phyloP scores from a whole-genome alignment of 2,797 vertebrate species.

The Pachyuromys duprasi region DNA sequence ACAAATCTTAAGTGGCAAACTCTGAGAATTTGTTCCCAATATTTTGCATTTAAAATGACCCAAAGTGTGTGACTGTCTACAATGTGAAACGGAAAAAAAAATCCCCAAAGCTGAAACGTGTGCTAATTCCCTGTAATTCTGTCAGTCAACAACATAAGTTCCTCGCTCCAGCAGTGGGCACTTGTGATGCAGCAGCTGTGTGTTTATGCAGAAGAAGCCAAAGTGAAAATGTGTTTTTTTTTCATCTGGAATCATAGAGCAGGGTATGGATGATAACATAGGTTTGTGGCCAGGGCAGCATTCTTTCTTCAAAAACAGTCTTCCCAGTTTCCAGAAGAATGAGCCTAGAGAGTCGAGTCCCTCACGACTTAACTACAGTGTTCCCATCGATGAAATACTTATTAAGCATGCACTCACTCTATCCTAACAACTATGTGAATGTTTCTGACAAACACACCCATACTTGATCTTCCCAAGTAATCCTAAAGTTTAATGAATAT shows the following conservation, averaged over 20 bases:
- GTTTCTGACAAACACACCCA: not conserved
- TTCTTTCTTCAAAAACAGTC: not conserved
- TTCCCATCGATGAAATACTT: not conserved
- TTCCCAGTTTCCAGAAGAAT: not conserved
- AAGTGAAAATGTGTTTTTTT: too few species aligned
- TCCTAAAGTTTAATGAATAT: not conserved
- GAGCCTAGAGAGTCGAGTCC: not conserved
- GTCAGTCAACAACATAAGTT: not conserved
- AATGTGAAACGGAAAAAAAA: slow-evolving; percentile 19
- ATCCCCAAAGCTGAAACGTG: not conserved
- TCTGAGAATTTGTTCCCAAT: not conserved
- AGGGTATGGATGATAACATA: not conserved
- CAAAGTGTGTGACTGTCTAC: not conserved
- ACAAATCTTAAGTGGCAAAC: slow-evolving; percentile 45
- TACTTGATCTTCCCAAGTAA: not conserved
- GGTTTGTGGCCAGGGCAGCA: not conserved
- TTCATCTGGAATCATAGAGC: fast-evolving
- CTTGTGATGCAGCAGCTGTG: not conserved
- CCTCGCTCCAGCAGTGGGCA: not conserved
- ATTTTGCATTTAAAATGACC: slow-evolving; percentile 48
- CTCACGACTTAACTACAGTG: not conserved
- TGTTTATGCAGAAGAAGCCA: not conserved
- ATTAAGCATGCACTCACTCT: not conserved
- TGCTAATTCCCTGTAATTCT: not conserved
- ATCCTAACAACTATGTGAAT: not conserved